Evolutionary conservation across 2,888 invertebrate genomes (phyloP), one percentile per base, ranked within the genome.

Genomic region (Deladenus siricidicola): DNA sequence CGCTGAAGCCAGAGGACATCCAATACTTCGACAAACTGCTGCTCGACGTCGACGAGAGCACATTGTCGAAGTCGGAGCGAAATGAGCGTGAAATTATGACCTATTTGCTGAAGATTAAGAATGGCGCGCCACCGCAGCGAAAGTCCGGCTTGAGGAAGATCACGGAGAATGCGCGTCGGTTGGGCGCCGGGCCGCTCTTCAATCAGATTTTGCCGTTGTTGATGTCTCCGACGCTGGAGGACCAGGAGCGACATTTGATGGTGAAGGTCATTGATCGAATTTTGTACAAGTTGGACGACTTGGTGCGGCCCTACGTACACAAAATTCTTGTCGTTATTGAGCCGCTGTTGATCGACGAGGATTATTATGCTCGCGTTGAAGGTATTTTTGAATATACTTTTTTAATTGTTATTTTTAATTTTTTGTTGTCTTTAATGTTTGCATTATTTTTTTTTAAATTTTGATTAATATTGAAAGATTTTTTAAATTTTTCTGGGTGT

Each of bases 1-100:
- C 98, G 80, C 89, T 98, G 87, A 98, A 99, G 81, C 98, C 98
- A 0, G 98, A 99, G 82, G 94, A 94, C 83, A 93, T 98, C 49
- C 98, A 99, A 83, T 98, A 99, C 83, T 98, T 98, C 82, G 98
- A 99, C 82, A 98, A 98, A 82, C 84, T 98, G 67, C 84, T 99
- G 69, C 87, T 92, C 57, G 98, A 98, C 79, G 94, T 99, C 29
- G 98, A 99, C 80, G 98, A 99, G 82, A 93, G 94, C 78, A 65
- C 67, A 3, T 39, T 75, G 53, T 70, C 67, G 55, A 91, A 94
- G 0, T 96, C 99, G 76, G 98, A 99, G 80, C 88, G 90, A 70
- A 96, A 94, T 80, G 98, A 99, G 81, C 84, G 98, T 48, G 96
- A 96, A 83, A 99, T 99, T 53, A 99, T 99, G 98, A 94, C 93